These are phyloP conservation scores for Euleptes europaea DNA, from an alignment of 2,113 vertebrate genomes.

Conservation along the genomic window DNA sequence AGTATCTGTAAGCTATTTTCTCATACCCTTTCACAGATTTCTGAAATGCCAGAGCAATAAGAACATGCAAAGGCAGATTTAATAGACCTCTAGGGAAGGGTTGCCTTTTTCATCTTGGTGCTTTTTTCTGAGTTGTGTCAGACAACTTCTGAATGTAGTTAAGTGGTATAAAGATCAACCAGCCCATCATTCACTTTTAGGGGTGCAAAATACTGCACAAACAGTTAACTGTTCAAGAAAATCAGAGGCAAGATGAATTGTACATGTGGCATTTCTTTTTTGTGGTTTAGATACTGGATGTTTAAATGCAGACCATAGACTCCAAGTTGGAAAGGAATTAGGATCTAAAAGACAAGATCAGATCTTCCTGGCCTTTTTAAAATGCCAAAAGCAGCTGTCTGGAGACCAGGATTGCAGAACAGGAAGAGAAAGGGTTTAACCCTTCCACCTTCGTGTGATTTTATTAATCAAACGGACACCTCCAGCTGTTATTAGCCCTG, in stretches of 20 bases:
- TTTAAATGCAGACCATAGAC: not conserved
- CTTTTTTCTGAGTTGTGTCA: conserved; percentile 15
- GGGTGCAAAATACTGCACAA: not conserved
- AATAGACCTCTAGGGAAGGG: conserved; percentile 29
- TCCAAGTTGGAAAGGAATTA: not conserved
- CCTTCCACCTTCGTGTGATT: too few relatives aligned
- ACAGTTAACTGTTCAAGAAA: not conserved
- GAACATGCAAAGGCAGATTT: conserved; percentile 34
- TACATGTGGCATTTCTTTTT: not conserved
- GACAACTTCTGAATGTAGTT: not conserved
- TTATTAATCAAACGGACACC: too few relatives aligned
- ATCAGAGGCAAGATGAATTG: not conserved
- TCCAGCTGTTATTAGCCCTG: too few relatives aligned
- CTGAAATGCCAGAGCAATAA: conserved; percentile 39
- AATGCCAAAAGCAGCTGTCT: too few relatives aligned
- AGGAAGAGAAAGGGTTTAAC: too few relatives aligned
- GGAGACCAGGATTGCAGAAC: too few relatives aligned
- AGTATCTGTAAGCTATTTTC: conserved; percentile 45
- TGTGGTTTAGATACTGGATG: not conserved
- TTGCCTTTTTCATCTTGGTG: conserved; percentile 34
- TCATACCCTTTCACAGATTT: conserved; percentile 40
- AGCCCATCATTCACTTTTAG: not conserved
- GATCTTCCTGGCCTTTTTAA: too few relatives aligned
- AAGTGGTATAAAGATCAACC: not conserved
- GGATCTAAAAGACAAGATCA: too few relatives aligned